These are phyloP conservation scores for Gymnosoma rotundatum DNA, from an alignment of 2,888 invertebrate genomes.

Conservation along the genomic window DNA sequence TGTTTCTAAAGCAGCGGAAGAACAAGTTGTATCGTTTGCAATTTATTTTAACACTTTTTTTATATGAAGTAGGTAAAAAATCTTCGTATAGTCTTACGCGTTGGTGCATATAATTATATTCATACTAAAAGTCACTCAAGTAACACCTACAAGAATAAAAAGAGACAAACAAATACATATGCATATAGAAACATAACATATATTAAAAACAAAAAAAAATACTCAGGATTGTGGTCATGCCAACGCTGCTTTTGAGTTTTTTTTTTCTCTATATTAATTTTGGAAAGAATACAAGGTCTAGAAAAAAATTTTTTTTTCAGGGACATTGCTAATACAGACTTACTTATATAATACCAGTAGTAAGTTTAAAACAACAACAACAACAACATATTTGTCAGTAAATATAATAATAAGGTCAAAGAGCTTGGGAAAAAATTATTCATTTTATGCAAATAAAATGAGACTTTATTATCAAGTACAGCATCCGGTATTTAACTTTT, in stretches of 20 bases:
- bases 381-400: too few relatives aligned
- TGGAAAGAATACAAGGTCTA: too few relatives aligned
- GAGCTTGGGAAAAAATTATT: neutral
- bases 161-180: neutral
- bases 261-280: too few relatives aligned
- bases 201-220: neutral
- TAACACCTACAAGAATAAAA: neutral
- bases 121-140: constrained; percentile 65
- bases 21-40: constrained; percentile 30
- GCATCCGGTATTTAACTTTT: neutral
- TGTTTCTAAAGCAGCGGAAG: constrained; percentile 12
- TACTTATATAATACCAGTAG: neutral
- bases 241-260: too few relatives aligned
- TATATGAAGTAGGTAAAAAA: constrained; percentile 9
- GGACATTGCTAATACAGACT: neutral
- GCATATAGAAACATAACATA: neutral
- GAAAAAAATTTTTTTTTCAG: neutral
- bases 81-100: constrained; percentile 46
- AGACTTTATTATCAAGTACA: constrained; percentile 30
- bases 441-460: constrained; percentile 10
- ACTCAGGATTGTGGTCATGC: too few relatives aligned
- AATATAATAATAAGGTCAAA: neutral
- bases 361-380: neutral
- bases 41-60: constrained; percentile 28
- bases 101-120: constrained; percentile 66